phyloP scores from a whole-genome alignment of 1,140 invertebrate genomes.

The Oncopeltus fasciatus region DNA sequence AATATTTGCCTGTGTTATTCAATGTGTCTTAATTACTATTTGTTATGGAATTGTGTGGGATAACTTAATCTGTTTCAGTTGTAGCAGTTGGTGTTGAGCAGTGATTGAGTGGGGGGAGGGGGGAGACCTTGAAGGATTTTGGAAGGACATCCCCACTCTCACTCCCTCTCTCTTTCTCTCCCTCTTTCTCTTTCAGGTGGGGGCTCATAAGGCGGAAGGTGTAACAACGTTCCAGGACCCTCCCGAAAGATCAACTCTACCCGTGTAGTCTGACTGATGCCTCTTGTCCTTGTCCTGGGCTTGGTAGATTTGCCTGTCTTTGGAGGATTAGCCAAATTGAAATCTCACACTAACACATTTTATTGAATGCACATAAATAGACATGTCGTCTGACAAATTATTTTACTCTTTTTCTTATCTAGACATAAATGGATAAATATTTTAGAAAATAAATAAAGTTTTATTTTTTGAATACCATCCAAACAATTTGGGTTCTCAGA shows the following conservation, averaged over 20 bases:
- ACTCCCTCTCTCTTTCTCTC: background rate
- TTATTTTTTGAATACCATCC: too few relatives aligned
- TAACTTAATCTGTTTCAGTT: background rate
- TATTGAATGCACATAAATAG: too few relatives aligned
- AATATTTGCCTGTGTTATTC: too few relatives aligned
- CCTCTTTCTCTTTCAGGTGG: slow-evolving; percentile 1
- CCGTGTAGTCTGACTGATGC: background rate
- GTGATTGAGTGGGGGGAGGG: background rate
- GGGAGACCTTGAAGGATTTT: background rate
- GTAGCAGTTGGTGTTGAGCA: background rate
- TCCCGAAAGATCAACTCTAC: background rate
- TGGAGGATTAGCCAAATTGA: slow-evolving; percentile 4
- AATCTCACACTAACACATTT: too few relatives aligned
- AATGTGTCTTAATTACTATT: too few relatives aligned
- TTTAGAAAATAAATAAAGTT: too few relatives aligned
- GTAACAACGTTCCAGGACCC: background rate
- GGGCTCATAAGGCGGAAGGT: background rate
- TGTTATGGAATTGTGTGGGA: background rate
- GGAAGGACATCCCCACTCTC: too few relatives aligned
- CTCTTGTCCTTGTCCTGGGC: slow-evolving; percentile 6
- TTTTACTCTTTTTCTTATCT: too few relatives aligned
- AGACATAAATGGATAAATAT: too few relatives aligned
- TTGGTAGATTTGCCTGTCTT: background rate
- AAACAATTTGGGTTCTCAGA: background rate
- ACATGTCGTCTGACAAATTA: too few relatives aligned